Base-by-base conservation (phyloP, 2,797 vertebrate species). In the Epinephelus coioides region DNA sequence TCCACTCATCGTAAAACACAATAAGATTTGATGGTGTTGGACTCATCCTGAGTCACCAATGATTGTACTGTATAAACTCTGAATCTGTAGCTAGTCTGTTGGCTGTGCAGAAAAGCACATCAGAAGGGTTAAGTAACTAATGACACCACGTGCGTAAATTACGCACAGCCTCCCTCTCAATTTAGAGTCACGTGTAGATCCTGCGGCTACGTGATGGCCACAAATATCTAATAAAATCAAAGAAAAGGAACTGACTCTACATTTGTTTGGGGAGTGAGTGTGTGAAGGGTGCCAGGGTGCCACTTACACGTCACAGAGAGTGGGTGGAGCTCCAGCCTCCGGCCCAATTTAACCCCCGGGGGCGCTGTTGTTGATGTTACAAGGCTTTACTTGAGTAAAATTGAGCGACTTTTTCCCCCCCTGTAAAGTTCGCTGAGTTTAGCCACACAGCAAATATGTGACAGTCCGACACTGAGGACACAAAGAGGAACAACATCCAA, bases 321-420 rank as follows among this genome's bases (percentile, higher is more conserved):
- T 12, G 50, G 68, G 79, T 51, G 78, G 65, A 54, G 65, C 25
- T 21, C 13, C 40, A 43, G 34, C 34, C 7, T 8, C 34, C 21
- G 17, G 19, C 21, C 61, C 2, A 11, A 18, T 23, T 13, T 69
- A 11, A 69, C 25, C n/a, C 23, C 17, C 21, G 27, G 87, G 53
- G 90, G 90, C 88, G 84, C 87, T 89, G 85, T 86, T 77, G 65
- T 38, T 34, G 51, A 5, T 6, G 43, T n/a, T 21, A 21, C 8
- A 14, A 62, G 23, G 54, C 5, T 74, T 43, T 3, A 11, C 65
- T 21, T 57, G 27, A 57, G 71, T 66, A 25, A 66, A 77, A 70
- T 53, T 51, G 11, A 61, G 18, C 46, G 30, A 51, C 11, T 49
- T 43, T 6, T 2, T 13, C 25, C 40, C 38, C 70, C 69, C 14